phyloP scores from a whole-genome alignment of 2,888 invertebrate species.

The Tenthredo distinguenda region DNA sequence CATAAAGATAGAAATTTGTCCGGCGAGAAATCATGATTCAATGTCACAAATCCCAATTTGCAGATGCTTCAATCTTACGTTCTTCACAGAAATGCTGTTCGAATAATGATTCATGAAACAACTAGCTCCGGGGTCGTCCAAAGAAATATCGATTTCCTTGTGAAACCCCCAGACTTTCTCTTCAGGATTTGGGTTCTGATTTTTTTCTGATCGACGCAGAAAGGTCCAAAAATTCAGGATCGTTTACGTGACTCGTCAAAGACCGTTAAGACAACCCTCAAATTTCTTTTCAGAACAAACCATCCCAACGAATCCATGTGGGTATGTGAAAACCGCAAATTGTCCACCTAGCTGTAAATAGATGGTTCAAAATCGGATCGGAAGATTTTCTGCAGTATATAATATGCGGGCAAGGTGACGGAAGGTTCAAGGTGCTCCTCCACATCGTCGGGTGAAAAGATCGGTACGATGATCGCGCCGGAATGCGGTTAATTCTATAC shows the following conservation, averaged over 20 bases:
- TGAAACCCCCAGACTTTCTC: not conserved
- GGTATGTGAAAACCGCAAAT: not conserved
- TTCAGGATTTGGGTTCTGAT: not conserved
- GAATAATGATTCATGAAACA: not conserved
- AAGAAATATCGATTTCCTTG: not conserved
- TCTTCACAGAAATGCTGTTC: not conserved
- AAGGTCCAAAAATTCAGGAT: not conserved
- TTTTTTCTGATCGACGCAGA: not conserved
- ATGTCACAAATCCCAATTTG: not conserved
- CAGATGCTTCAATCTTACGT: not conserved
- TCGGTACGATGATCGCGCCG: conserved; percentile 44
- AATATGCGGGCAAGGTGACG: conserved; percentile 8
- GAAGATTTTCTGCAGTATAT: not conserved
- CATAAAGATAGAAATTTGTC: not conserved
- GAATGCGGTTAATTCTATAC: conserved; percentile 50
- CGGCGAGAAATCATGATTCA: not conserved
- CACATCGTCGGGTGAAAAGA: conserved; percentile 37
- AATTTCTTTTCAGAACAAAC: no score
- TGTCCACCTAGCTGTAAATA: not conserved
- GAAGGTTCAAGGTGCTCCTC: conserved; percentile 36
- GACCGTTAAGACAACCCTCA: not conserved
- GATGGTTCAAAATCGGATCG: not conserved
- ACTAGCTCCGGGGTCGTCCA: not conserved
- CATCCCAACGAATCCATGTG: no score
- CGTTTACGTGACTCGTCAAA: not conserved